Conservation (phyloP, 1,140 invertebrate species). For the Nymphalis io region DNA sequence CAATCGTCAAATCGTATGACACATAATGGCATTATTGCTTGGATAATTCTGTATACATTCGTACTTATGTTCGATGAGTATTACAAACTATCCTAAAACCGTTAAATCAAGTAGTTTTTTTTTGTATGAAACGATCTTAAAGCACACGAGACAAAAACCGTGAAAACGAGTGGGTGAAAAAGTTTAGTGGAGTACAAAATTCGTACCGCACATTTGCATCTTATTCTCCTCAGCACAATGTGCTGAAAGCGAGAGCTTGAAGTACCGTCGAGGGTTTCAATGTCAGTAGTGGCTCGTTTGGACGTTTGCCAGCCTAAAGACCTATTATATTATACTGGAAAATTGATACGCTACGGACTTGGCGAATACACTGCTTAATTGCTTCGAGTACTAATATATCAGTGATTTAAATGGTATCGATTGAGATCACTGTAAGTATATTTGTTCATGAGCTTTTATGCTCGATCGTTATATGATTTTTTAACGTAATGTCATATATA, state of each 20-base stretch:
- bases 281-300: constrained; percentile 49
- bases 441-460: too few species aligned
- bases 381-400: constrained; percentile 13
- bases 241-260: constrained; percentile 42
- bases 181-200: constrained; percentile 22
- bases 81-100: not conserved
- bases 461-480: too few species aligned
- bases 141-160: constrained; percentile 7
- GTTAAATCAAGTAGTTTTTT: not conserved
- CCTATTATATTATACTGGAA: constrained; percentile 36
- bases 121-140: not conserved
- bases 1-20: too few species aligned
- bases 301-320: constrained; percentile 46
- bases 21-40: too few species aligned
- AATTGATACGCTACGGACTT: constrained; percentile 32
- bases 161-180: constrained; percentile 6
- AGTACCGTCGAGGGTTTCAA: constrained; percentile 45
- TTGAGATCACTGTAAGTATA: not conserved
- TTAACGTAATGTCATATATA: too few species aligned
- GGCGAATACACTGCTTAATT: constrained; percentile 27
- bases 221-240: constrained; percentile 31
- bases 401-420: not conserved
- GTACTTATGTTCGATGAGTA: not conserved
- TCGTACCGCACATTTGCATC: constrained; percentile 34
- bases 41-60: too few species aligned